Percentiles rank a stretch among this genome's conserved stretches.
phyloP scores from a whole-genome alignment of 2,113 vertebrate species.

The Phasianus colchicus region DNA sequence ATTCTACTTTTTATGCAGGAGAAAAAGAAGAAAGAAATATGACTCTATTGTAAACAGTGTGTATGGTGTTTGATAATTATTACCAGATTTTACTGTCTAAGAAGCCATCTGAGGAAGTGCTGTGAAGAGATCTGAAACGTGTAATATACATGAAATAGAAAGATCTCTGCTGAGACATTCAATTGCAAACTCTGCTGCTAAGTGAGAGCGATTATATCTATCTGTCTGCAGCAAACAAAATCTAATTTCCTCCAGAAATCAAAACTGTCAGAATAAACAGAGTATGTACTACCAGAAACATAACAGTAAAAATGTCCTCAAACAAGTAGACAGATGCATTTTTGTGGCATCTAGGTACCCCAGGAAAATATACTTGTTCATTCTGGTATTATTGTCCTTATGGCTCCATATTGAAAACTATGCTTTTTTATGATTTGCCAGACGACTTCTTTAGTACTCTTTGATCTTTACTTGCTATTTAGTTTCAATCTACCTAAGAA shows the following conservation, averaged over 20 bases:
- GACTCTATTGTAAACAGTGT: conserved; percentile 80
- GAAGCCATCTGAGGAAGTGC: conserved; percentile 72
- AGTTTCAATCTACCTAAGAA: background rate
- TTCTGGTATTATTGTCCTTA: background rate
- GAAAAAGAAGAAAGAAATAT: conserved; percentile 77
- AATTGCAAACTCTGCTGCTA: background rate
- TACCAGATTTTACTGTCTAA: conserved; percentile 81
- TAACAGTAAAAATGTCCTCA: conserved; percentile 25
- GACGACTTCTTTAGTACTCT: background rate
- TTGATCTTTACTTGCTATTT: background rate
- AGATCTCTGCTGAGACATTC: conserved; percentile 27
- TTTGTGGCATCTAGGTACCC: background rate
- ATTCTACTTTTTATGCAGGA: conserved; percentile 77
- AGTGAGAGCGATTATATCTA: conserved; percentile 15
- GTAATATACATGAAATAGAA: conserved; percentile 51
- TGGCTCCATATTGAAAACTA: background rate
- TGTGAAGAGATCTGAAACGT: conserved; percentile 64
- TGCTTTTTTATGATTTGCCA: background rate
- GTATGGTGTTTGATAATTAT: conserved; percentile 82
- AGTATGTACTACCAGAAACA: background rate
- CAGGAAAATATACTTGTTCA: background rate
- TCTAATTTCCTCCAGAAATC: conserved; percentile 5
- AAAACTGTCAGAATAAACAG: conserved; percentile 31
- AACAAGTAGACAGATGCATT: background rate
- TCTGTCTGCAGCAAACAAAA: conserved; percentile 19